These are phyloP conservation scores for Erethizon dorsatum DNA, from an alignment of 2,797 vertebrate species.

Conservation along the genomic window DNA sequence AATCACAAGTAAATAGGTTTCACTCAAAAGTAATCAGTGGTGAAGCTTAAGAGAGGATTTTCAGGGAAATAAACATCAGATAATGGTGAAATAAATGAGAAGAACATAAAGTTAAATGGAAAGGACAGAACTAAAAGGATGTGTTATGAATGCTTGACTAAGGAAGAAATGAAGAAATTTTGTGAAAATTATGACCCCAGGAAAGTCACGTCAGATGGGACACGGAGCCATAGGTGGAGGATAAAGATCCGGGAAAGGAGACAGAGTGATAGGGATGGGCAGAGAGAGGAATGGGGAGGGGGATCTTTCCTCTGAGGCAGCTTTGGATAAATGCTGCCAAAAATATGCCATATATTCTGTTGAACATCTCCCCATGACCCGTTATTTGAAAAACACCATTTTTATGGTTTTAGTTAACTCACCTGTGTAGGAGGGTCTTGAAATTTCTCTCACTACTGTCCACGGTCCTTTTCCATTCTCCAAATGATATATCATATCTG, in stretches of 20 bases:
- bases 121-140: not conserved
- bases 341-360: constrained; percentile 48
- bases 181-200: constrained; percentile 36
- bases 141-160: constrained; percentile 12
- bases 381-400: not conserved
- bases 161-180: constrained; percentile 31
- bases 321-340: not conserved
- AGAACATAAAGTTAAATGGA: constrained; percentile 41
- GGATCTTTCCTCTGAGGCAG: not conserved
- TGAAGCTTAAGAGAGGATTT: constrained; percentile 14
- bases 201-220: constrained; percentile 16
- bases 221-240: not conserved
- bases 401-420: constrained; percentile 24
- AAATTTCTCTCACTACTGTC: constrained; percentile 65
- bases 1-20: constrained; percentile 20
- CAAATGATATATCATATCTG: constrained; percentile 79
- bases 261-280: not conserved
- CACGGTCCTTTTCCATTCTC: constrained; percentile 75
- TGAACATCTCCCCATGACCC: not conserved
- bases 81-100: constrained; percentile 39
- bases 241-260: not conserved
- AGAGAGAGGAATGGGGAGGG: not conserved
- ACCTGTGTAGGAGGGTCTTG: constrained; percentile 68
- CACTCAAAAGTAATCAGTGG: constrained; percentile 1
- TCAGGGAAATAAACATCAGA: constrained; percentile 14